Evolutionary conservation across 2,113 vertebrate species (phyloP).

Genomic region (Pelodiscus sinensis): DNA sequence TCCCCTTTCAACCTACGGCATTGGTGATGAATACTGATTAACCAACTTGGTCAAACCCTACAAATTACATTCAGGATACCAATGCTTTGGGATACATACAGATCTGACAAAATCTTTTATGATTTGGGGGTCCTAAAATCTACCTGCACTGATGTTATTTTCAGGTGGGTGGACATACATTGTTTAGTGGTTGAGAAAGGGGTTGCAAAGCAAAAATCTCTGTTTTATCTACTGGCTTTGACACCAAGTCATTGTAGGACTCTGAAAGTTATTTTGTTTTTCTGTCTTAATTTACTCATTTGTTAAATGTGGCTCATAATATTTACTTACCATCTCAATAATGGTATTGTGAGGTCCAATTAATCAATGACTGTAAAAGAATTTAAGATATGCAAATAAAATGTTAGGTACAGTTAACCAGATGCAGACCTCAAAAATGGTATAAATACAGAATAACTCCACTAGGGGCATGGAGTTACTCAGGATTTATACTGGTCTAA

Average conservation of each 20-base stretch:
- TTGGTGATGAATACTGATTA: constrained; percentile 37
- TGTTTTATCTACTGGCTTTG: neutral
- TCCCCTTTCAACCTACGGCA: constrained; percentile 12
- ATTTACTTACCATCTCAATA: neutral
- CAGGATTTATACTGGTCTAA: neutral
- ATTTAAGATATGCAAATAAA: neutral
- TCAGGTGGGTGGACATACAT: neutral
- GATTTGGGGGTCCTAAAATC: neutral
- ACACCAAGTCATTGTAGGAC: accelerated
- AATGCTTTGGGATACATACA: neutral
- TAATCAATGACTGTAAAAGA: neutral
- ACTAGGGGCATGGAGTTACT: neutral
- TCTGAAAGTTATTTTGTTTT: neutral
- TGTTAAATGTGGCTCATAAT: neutral
- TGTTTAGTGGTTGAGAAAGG: neutral
- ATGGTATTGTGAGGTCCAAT: neutral
- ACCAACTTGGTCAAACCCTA: neutral
- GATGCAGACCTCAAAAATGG: neutral
- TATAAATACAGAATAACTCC: neutral
- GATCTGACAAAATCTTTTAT: neutral
- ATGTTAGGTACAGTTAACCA: neutral
- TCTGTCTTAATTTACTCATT: neutral
- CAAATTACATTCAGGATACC: neutral
- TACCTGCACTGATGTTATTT: neutral
- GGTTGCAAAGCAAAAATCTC: neutral